Conservation (phyloP, 2,888 invertebrate species). For the Heliconius sara region DNA sequence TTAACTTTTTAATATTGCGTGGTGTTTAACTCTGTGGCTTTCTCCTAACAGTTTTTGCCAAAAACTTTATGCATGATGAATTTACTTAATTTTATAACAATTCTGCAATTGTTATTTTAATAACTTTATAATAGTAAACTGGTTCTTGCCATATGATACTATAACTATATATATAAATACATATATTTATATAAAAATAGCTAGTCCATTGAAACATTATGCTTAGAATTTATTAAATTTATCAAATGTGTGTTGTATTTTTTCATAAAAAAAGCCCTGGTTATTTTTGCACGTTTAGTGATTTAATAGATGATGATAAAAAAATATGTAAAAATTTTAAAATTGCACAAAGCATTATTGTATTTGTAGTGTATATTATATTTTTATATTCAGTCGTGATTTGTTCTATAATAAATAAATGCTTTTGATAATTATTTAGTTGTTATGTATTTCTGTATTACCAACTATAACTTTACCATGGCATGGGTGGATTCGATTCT, state of each 20-base stretch:
- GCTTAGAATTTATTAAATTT: neutral
- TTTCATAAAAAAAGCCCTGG: neutral
- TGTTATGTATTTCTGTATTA: neutral
- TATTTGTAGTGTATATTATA: constrained; percentile 39
- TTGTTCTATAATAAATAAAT: constrained; percentile 40
- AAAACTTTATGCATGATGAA: no score
- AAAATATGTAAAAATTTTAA: constrained; percentile 1
- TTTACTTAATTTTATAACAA: no score
- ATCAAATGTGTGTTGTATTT: constrained; percentile 1
- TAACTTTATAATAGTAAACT: neutral
- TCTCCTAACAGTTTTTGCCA: no score
- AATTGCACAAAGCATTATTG: constrained; percentile 37
- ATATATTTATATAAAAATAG: neutral
- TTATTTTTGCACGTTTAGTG: neutral
- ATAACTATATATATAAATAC: neutral
- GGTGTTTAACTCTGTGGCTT: neutral
- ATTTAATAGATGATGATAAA: neutral
- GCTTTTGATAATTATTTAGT: constrained; percentile 39
- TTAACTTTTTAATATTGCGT: neutral
- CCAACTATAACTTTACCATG: no score
- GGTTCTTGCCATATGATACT: neutral
- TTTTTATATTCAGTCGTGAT: constrained; percentile 45
- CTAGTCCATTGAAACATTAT: neutral
- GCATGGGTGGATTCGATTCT: no score
- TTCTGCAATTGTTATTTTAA: neutral